Evolutionary conservation across 2,797 vertebrate genomes (phyloP).

Genomic region (Cynopterus sphinx): DNA sequence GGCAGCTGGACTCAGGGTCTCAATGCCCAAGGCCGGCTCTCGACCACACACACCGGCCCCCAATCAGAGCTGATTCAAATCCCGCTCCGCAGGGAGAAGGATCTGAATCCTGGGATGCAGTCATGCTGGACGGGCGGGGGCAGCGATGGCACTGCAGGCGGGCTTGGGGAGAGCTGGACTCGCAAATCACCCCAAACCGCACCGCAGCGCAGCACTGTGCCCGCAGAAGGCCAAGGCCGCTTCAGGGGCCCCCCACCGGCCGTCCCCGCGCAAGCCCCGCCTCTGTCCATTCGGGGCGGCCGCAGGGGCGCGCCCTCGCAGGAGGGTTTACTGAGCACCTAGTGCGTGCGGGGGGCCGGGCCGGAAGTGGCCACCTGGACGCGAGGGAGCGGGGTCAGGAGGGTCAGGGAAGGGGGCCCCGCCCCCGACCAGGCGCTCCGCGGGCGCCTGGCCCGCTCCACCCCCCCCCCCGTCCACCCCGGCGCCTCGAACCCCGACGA

Average conservation of each 20-base stretch:
- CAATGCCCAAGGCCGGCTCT: background rate
- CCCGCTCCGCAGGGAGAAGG: background rate
- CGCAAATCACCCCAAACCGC: background rate
- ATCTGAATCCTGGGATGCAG: background rate
- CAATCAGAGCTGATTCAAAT: background rate
- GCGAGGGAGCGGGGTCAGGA: background rate
- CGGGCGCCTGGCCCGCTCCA: background rate
- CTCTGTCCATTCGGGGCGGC: constrained; percentile 43
- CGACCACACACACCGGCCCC: background rate
- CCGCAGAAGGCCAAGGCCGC: too few relatives aligned
- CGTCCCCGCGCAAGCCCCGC: too few relatives aligned
- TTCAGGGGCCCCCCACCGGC: constrained; percentile 30
- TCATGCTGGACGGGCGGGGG: background rate
- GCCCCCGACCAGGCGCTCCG: too few relatives aligned
- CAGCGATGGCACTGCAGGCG: background rate
- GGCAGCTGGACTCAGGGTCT: background rate
- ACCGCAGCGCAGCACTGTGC: too few relatives aligned
- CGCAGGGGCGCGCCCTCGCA: too few relatives aligned
- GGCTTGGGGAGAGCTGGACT: background rate
- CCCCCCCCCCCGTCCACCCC: background rate
- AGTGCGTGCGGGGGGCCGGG: constrained; percentile 26
- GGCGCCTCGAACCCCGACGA: background rate
- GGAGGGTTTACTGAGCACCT: constrained; percentile 66
- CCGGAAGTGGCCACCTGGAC: background rate
- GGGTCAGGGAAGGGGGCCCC: too few relatives aligned